phyloP scores from a whole-genome alignment of 1,140 invertebrate species.

The Leptinotarsa lineolata region DNA sequence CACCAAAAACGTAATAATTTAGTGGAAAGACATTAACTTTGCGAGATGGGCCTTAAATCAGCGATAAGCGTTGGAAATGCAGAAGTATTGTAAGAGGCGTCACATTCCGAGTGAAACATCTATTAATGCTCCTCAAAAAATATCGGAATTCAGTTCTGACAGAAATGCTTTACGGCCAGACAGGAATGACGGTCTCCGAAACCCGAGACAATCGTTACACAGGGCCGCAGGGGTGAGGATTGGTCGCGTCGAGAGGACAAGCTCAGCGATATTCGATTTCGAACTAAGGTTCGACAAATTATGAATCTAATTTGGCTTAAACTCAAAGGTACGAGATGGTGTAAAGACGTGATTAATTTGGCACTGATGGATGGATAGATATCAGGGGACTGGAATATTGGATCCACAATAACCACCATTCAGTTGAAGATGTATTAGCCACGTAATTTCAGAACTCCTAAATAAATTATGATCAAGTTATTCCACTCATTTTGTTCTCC shows the following conservation, averaged over 20 bases:
- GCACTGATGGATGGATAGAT: not conserved
- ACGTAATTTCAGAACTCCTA: too few species aligned
- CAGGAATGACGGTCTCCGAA: not conserved
- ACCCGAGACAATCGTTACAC: not conserved
- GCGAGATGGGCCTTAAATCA: constrained; percentile 20
- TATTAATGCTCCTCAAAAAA: constrained; percentile 9
- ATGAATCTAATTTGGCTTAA: too few species aligned
- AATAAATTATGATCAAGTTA: too few species aligned
- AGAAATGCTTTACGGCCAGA: not conserved
- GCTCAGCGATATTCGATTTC: too few species aligned
- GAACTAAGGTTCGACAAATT: too few species aligned
- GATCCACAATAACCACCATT: too few species aligned
- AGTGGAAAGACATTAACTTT: constrained; percentile 1
- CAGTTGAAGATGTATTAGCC: too few species aligned
- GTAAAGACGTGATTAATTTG: not conserved
- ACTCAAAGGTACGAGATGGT: not conserved
- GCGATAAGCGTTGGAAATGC: constrained; percentile 7
- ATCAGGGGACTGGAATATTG: not conserved
- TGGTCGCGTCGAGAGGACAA: too few species aligned
- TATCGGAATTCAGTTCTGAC: constrained; percentile 12
- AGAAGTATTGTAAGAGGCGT: constrained; percentile 15
- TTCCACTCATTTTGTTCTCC: too few species aligned
- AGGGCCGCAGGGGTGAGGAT: not conserved
- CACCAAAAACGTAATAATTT: constrained; percentile 20
- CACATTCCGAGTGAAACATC: not conserved